Base-by-base conservation (phyloP, 2,113 vertebrate species). In the Aphelocoma coerulescens region DNA sequence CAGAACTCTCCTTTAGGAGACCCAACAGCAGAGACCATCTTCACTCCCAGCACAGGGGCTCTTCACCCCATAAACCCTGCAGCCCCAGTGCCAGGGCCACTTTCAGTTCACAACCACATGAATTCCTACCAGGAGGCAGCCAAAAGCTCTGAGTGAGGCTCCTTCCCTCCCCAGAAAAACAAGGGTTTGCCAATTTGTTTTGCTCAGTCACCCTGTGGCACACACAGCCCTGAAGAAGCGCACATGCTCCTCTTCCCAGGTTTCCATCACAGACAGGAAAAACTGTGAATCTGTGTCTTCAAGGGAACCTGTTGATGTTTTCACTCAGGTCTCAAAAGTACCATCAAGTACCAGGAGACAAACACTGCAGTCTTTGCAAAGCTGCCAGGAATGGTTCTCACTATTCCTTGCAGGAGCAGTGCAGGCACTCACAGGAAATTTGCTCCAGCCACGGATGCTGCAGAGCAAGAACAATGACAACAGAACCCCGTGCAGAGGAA, bases 361-460 rank as follows among this genome's bases (percentile, higher is more conserved):
- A 83, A 62, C 65, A 37, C 11, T 1, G 1, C 11, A 20, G 55
- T 3, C 37, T 33, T 35, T 37, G 39, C 62, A 28, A 16, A 61
- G 72, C 75, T 44, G 30, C 15, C 69, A 48, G 51, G 32, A 84
- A 41, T 0, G 3, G 28, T 2, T 39, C 79, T 18, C 62, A 2
- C 48, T 8, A 0, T 2, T 66, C 55, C 51, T 13, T 1, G 15
- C 0, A 0, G 48, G 24, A 73, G 32, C 12, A 46, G 65, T 0
- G 19, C 21, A 1, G 61, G 44, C 1, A 0, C 55, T 18, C 0
- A 0, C 44, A 37, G 81, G 33, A 35, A n/a, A 4, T 21, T 22
- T 2, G 0, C 54, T 26, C 5, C 2, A 7, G 74, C 49, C 27
- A 13, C 15, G 8, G 11, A 22, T 4, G n/a, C 66, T 35, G 75